These are phyloP conservation scores for Andricus grossulariae DNA, from an alignment of 1,140 invertebrate genomes.

Conservation along the genomic window DNA sequence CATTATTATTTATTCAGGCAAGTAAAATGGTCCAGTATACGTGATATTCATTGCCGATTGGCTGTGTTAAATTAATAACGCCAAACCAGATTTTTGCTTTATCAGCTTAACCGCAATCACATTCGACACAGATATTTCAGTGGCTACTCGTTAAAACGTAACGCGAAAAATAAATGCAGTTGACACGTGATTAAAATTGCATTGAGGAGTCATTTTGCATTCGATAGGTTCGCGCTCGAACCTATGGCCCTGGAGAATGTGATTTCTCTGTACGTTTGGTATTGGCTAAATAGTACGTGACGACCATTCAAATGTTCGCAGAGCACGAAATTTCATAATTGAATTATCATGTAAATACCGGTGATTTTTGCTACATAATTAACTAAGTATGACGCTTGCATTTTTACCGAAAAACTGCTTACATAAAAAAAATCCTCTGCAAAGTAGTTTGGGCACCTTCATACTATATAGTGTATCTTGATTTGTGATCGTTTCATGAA, in stretches of 20 bases:
- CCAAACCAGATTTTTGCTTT: neutral
- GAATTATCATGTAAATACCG: conserved; percentile 15
- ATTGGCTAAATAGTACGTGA: conserved; percentile 29
- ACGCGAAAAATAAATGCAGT: neutral
- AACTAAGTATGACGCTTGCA: neutral
- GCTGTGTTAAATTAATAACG: neutral
- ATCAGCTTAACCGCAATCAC: neutral
- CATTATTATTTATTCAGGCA: neutral
- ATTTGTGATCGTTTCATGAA: too few relatives aligned
- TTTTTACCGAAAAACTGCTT: neutral
- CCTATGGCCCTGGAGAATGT: neutral
- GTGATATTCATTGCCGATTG: neutral
- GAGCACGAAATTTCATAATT: conserved; percentile 13
- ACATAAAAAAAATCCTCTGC: neutral
- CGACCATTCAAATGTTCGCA: neutral
- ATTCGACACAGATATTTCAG: neutral
- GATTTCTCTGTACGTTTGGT: neutral
- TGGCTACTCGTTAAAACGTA: conserved; percentile 1
- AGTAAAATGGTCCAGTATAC: neutral
- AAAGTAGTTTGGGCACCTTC: too few relatives aligned
- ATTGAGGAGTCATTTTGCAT: conserved; percentile 26
- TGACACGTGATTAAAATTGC: conserved; percentile 30
- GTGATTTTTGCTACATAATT: conserved; percentile 7
- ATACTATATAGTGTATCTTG: too few relatives aligned
- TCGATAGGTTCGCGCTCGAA: conserved; percentile 7